phyloP scores from a whole-genome alignment of 2,113 vertebrate species.

The Psammodynastes pulverulentus region DNA sequence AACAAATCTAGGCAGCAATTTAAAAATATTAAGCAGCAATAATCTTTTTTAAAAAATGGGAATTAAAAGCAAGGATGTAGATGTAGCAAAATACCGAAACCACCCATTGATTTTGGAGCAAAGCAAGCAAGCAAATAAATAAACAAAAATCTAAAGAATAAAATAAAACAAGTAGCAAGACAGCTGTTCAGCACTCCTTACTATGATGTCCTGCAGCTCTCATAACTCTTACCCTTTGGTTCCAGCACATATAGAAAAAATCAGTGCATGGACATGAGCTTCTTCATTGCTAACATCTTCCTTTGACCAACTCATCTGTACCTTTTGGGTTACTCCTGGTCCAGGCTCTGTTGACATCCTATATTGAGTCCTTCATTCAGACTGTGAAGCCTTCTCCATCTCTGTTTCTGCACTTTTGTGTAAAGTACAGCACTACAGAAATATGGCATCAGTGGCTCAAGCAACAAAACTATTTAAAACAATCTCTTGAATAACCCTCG shows the following conservation, averaged over 20 bases:
- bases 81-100: neutral
- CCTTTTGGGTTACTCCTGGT: conserved; percentile 89
- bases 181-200: neutral
- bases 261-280: neutral
- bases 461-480: neutral
- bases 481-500: neutral
- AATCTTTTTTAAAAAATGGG: neutral
- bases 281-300: too few relatives aligned
- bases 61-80: neutral
- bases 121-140: neutral
- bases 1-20: neutral
- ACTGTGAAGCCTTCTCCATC: neutral
- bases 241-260: neutral
- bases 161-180: neutral
- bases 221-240: neutral
- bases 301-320: conserved; percentile 69
- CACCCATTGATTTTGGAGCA: neutral
- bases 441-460: neutral
- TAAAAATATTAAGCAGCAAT: neutral
- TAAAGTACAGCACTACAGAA: neutral
- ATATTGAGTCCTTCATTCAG: neutral
- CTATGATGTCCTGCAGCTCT: neutral
- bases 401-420: neutral
- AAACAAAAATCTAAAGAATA: neutral
- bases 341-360: conserved; percentile 87